Evolutionary conservation across 2,888 invertebrate species (phyloP), one percentile per base, ranked within the genome.

Genomic region (Deilephila elpenor): DNA sequence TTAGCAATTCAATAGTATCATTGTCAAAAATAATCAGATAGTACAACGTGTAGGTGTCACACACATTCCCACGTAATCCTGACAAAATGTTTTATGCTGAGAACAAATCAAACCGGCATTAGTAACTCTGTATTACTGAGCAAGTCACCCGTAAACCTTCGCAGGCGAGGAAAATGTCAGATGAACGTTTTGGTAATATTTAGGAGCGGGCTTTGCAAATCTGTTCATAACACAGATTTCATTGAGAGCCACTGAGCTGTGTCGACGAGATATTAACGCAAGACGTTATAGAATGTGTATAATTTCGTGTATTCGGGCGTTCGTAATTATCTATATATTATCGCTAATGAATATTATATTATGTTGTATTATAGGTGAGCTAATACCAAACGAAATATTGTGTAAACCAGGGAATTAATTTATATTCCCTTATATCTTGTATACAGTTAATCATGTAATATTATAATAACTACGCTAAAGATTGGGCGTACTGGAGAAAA

Each of bases 211-310:
- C 67, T 67, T 67, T 51, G 67, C 67, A 67, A 51, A 67, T 67
- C 67, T 67, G 67, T 67, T 67, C 67, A 51, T 67, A 67, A 67
- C 67, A 64, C 64, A 51, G 67, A 67, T 67, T 67, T 67, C 67
- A 67, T 67, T 67, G 25, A 51, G 51, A 67, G 17, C 51, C 67
- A 67, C 17, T 67, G 67, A 25, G 44, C 67, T 67, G 51, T 67
- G 37, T 20, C 3, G 51, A 51, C 14, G 25, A 67, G 25, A 67
- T 67, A 64, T 67, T 67, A 67, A 67, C 67, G 67, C 6, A 67
- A 51, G 67, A 51, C 67, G 51, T 5, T 17, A 44, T 25, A 17
- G 67, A 51, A 25, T 44, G 20, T 67, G 64, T 67, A 25, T 62
- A 62, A 62, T 67, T 67, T 51, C 51, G 67, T 67, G 6, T 51